Percentiles rank a stretch among this genome's conserved stretches.
Evolutionary conservation across 2,113 vertebrate species (phyloP).

Genomic region (Sander vitreus): DNA sequence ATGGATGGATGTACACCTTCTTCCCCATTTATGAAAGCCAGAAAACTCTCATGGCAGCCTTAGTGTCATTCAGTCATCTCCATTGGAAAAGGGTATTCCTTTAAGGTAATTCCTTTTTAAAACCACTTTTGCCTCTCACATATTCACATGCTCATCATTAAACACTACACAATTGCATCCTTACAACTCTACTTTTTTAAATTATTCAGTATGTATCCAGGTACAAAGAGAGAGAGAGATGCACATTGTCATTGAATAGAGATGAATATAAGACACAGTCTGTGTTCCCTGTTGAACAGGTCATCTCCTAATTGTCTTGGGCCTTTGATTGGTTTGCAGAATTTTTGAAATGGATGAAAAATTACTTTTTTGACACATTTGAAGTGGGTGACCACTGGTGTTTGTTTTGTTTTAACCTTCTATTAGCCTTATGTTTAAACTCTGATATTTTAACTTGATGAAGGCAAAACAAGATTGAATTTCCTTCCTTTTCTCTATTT

Average conservation of each 20-base stretch:
- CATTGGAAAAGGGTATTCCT: conserved; percentile 9
- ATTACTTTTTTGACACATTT: not conserved
- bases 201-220: not conserved
- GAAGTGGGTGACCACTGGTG: not conserved
- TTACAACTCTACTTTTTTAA: not conserved
- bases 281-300: not conserved
- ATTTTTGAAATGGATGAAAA: not conserved
- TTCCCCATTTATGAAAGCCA: conserved; percentile 13
- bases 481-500: not conserved
- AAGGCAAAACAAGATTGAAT: not conserved
- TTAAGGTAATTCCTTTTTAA: no score
- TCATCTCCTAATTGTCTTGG: not conserved
- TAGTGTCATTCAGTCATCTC: not conserved
- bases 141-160: not conserved
- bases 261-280: not conserved
- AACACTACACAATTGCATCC: not conserved
- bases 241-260: not conserved
- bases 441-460: not conserved
- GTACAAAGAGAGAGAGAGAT: not conserved
- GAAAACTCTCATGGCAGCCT: not conserved
- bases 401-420: not conserved
- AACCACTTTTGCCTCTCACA: not conserved
- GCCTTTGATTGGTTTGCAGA: not conserved
- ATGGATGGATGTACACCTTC: conserved; percentile 20
- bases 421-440: not conserved